These are phyloP conservation scores for Mesitornis unicolor DNA, from an alignment of 2,113 vertebrate genomes.

Conservation along the genomic window DNA sequence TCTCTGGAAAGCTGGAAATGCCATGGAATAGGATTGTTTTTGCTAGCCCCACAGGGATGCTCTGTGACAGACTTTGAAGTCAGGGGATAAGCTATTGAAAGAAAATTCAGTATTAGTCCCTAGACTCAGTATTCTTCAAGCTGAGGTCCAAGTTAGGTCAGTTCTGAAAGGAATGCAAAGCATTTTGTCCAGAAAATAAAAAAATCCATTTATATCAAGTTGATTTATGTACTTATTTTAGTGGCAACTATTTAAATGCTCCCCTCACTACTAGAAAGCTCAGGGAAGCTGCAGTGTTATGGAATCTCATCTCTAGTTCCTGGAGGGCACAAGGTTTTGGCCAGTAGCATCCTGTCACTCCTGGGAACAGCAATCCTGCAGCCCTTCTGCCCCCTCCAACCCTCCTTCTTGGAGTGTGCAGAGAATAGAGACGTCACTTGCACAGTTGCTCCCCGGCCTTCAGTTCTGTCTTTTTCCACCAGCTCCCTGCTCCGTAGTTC, in stretches of 20 bases:
- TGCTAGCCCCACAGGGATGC: neutral
- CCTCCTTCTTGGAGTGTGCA: neutral
- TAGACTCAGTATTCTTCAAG: neutral
- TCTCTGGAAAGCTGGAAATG: neutral
- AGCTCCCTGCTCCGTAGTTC: neutral
- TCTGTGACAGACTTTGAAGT: neutral
- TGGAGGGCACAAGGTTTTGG: neutral
- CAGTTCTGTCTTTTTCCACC: neutral
- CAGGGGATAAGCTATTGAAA: neutral
- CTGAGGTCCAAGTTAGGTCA: neutral
- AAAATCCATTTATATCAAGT: neutral
- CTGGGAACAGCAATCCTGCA: neutral
- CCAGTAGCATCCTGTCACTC: neutral
- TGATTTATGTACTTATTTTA: neutral
- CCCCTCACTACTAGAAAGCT: neutral
- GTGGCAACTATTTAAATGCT: neutral
- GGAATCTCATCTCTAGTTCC: neutral
- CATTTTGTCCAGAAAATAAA: neutral
- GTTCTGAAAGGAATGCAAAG: neutral
- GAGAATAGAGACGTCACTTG: neutral
- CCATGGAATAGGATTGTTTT: neutral
- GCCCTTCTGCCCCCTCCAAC: neutral
- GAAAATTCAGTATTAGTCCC: neutral
- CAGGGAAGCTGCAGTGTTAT: neutral
- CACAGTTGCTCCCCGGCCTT: neutral